phyloP scores from a whole-genome alignment of 2,113 vertebrate genomes.

The Theristicus caerulescens region DNA sequence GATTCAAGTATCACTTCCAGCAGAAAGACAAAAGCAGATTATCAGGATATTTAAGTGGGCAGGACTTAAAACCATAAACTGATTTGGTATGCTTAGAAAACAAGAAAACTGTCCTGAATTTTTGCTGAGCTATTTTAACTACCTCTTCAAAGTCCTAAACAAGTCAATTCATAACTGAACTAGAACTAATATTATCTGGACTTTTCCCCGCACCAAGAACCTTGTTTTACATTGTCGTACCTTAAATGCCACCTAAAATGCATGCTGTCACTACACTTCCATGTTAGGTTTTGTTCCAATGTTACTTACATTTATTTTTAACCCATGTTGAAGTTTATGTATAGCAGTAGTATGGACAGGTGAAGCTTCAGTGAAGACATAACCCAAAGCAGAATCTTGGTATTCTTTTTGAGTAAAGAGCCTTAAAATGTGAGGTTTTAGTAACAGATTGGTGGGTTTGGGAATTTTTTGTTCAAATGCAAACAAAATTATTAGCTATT shows the following conservation, averaged over 20 bases:
- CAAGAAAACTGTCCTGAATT: not conserved
- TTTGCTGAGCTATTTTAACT: not conserved
- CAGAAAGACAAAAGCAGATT: not conserved
- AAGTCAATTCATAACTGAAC: not conserved
- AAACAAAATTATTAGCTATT: not conserved
- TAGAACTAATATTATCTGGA: not conserved
- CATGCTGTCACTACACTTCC: not conserved
- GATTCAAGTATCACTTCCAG: not conserved
- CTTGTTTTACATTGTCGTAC: not conserved
- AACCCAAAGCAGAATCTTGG: not conserved
- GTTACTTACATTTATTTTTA: not conserved
- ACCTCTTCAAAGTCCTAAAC: not conserved
- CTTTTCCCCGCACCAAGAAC: not conserved
- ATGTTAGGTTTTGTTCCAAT: not conserved
- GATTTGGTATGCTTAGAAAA: not conserved
- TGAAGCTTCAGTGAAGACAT: not conserved
- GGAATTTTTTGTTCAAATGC: not conserved
- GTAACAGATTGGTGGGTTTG: not conserved
- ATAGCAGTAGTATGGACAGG: not conserved
- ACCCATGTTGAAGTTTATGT: not conserved
- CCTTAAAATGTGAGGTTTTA: not conserved
- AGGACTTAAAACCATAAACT: not conserved
- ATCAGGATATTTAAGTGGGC: not conserved
- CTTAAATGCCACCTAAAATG: not conserved
- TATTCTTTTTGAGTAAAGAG: not conserved